Percentiles rank a stretch among this genome's conserved stretches.
Evolutionary conservation across 2,797 vertebrate genomes (phyloP).

Genomic region (Falco biarmicus): DNA sequence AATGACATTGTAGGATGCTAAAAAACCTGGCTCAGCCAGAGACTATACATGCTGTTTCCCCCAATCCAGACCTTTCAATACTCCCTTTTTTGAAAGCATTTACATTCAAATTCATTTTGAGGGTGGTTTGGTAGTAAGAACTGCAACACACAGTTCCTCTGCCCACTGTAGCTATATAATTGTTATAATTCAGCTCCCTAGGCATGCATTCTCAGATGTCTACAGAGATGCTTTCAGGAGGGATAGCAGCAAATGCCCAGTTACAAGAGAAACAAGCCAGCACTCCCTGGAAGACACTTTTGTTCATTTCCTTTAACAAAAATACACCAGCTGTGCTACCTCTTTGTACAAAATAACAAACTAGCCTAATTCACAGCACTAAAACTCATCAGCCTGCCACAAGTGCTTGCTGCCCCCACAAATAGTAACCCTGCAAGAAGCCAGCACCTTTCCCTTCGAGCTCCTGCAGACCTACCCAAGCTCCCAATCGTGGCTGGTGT

Average conservation of each 20-base stretch:
- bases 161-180: neutral
- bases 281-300: neutral
- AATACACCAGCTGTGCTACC: neutral
- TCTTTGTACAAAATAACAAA: neutral
- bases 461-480: neutral
- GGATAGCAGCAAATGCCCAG: neutral
- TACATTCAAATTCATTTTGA: neutral
- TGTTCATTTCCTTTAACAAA: neutral
- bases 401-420: neutral
- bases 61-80: neutral
- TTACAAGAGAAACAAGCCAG: neutral
- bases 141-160: neutral
- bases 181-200: neutral
- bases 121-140: neutral
- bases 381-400: neutral
- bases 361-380: neutral
- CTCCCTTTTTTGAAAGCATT: neutral
- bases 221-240: neutral
- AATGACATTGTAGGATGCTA: neutral
- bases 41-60: neutral
- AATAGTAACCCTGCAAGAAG: neutral
- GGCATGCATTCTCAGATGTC: neutral
- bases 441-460: neutral
- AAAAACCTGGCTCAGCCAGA: neutral
- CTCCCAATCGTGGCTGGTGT: accelerated